These are phyloP conservation scores for Acanthurus tractus DNA, from an alignment of 2,797 vertebrate species.

Conservation along the genomic window DNA sequence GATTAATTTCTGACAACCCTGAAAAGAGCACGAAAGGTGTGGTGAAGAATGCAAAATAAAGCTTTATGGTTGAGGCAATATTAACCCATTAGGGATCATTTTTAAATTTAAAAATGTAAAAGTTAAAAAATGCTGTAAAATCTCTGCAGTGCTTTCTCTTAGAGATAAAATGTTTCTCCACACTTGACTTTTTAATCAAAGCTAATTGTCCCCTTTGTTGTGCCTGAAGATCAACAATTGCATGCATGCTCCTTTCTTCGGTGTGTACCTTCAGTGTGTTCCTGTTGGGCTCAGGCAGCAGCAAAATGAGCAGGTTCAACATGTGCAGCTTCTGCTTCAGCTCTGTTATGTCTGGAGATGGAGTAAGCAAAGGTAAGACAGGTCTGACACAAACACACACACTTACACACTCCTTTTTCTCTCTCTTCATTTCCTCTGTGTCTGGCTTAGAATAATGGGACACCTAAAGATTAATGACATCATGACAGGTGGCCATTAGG, in stretches of 20 bases:
- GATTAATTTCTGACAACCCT: conserved; percentile 23
- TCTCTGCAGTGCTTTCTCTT: not conserved
- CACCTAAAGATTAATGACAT: conserved; percentile 75
- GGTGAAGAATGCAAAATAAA: not conserved
- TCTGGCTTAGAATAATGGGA: conserved; percentile 67
- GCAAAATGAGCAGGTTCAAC: conserved; percentile 91
- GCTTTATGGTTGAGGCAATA: not conserved
- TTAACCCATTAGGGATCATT: not conserved
- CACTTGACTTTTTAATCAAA: not conserved
- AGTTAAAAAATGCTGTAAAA: not conserved
- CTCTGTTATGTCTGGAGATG: conserved; percentile 87
- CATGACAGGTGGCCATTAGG: conserved; percentile 77
- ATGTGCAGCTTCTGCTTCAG: conserved; percentile 92
- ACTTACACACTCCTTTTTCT: conserved; percentile 27
- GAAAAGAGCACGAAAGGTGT: not conserved
- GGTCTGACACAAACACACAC: conserved; percentile 12
- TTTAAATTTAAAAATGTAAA: too few relatives aligned
- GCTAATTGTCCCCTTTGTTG: not conserved
- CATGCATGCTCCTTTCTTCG: too few relatives aligned
- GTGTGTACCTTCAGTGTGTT: conserved; percentile 90
- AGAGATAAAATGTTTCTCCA: too few relatives aligned
- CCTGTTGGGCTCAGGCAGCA: conserved; percentile 93
- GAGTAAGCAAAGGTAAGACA: conserved; percentile 44
- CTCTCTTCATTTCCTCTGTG: conserved; percentile 76
- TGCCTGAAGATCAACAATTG: not conserved